Evolutionary conservation across 2,113 vertebrate genomes (phyloP), one percentile per base, ranked within the genome.

Genomic region (Pica pica): DNA sequence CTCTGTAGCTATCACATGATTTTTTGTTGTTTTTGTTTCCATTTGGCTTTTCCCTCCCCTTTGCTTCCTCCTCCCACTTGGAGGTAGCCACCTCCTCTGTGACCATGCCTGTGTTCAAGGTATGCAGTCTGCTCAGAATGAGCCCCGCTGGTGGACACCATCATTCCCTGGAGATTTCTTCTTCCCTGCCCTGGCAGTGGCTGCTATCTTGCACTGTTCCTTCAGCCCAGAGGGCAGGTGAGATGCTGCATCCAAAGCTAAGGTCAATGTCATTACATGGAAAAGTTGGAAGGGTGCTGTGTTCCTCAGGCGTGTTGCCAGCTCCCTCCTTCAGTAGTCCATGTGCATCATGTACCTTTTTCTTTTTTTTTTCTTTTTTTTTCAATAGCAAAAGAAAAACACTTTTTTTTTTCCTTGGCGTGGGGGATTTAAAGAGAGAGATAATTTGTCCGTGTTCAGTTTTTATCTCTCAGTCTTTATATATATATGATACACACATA

Each of bases 261-360:
- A 97, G 91, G 74, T 96, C 91, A 88, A 83, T 95, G 92, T 91
- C 89, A 82, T 93, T 94, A 83, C 87, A 65, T 92, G 88, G 68
- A 80, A 94, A 56, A 95, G 75, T 89, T 95, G 88, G 83, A 89
- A 83, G 97, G 98, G 97, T 96, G 97, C 97, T 98, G 97, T 97
- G 94, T 97, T 98, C 98, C 96, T 96, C 91, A 94, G 88, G 94
- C 83, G 78, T 97, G 95, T 98, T 97, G 96, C 98, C 97, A 97
- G 98, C 98, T 98, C 98, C 97, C 94, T 95, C 96, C 95, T 98
- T 97, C 98, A 96, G 97, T 97, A 97, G 96, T 97, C 97, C 98
- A 96, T 96, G 95, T 97, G 87, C 44, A 90, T 92, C 87, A 31
- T 94, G 86, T 93, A 47, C 75, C 56, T 85, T 95, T 89, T 94